These are phyloP conservation scores for Sepioteuthis lessoniana DNA, from an alignment of 2,888 invertebrate genomes.

Conservation along the genomic window DNA sequence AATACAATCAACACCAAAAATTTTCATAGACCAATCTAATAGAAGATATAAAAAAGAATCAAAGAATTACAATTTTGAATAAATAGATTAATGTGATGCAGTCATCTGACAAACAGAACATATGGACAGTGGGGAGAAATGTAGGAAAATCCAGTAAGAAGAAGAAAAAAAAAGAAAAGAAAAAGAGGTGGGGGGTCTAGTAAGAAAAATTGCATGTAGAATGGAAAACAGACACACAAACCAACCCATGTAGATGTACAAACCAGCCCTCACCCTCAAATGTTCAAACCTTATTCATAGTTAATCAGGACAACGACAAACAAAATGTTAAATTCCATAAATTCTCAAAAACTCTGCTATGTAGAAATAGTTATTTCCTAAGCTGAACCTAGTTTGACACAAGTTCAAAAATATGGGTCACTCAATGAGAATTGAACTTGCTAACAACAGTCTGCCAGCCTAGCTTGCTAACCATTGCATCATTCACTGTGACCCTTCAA, in stretches of 20 bases:
- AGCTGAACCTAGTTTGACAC: too few relatives aligned
- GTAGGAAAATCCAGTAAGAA: too few relatives aligned
- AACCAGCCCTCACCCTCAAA: too few relatives aligned
- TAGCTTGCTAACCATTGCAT: too few relatives aligned
- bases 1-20: not conserved
- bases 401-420: too few relatives aligned
- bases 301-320: not conserved
- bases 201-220: too few relatives aligned
- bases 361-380: not conserved
- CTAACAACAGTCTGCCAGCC: too few relatives aligned
- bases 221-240: not conserved
- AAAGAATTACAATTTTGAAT: not conserved
- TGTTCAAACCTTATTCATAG: not conserved
- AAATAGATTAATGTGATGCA: not conserved
- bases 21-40: not conserved
- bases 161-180: not conserved
- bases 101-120: not conserved
- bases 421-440: too few relatives aligned
- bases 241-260: too few relatives aligned
- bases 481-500: too few relatives aligned
- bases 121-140: too few relatives aligned
- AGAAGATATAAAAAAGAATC: not conserved
- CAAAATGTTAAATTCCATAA: slow-evolving; percentile 13
- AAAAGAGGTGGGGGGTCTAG: not conserved
- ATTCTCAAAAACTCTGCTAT: not conserved